phyloP scores from a whole-genome alignment of 2,888 invertebrate species.

The Lycocerus yunnanus region DNA sequence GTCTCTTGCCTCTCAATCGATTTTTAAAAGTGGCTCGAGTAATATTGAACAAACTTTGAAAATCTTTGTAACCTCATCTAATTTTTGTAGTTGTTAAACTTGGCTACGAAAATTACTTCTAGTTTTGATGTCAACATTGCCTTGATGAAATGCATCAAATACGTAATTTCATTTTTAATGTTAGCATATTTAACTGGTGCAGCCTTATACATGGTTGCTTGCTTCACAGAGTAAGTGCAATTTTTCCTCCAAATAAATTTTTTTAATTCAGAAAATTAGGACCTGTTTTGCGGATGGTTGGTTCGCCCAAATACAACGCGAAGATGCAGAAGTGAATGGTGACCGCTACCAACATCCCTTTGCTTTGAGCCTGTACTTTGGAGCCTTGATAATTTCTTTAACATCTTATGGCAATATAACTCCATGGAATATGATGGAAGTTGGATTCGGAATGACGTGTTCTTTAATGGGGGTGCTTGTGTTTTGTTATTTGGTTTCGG shows the following conservation, averaged over 20 bases:
- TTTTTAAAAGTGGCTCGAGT: conserved; percentile 21
- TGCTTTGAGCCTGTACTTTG: conserved; percentile 31
- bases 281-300: conserved; percentile 20
- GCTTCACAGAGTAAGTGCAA: conserved; percentile 27
- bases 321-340: not conserved
- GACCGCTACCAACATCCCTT: conserved; percentile 11
- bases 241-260: not conserved
- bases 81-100: conserved; percentile 31
- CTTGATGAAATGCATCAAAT: conserved; percentile 34
- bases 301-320: conserved; percentile 6
- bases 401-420: conserved; percentile 34
- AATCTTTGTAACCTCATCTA: not conserved
- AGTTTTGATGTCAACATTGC: conserved; percentile 36
- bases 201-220: conserved; percentile 33
- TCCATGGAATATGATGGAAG: conserved; percentile 27
- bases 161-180: conserved; percentile 30
- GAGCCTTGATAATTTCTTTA: conserved; percentile 34
- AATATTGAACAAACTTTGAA: not conserved
- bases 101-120: conserved; percentile 31
- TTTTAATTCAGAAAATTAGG: not conserved
- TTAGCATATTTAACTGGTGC: conserved; percentile 33
- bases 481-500: conserved; percentile 39
- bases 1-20: conserved; percentile 20
- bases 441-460: conserved; percentile 22
- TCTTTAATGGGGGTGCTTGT: conserved; percentile 34